Base-by-base conservation (phyloP, 2,797 vertebrate species). In the Tragopan temminckii region DNA sequence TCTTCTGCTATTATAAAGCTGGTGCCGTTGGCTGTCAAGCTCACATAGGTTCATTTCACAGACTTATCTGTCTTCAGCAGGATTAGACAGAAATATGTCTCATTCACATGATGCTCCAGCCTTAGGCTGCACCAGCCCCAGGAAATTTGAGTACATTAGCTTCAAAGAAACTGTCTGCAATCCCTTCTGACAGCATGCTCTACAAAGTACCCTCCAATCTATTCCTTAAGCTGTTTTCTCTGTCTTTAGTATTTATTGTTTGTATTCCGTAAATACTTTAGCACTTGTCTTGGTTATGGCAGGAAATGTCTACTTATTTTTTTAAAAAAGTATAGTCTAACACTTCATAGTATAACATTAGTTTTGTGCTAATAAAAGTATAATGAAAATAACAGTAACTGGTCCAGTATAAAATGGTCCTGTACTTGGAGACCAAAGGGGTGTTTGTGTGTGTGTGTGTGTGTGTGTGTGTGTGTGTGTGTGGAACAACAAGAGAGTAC, bases 31-130 rank as follows among this genome's bases (percentile, higher is more conserved):
- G 93, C 96, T 97, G 97, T 94, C 97, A 93, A 76, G 72, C 78
- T 79, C 66, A 52, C 92, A 78, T 66, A 52, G 80, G 85, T 97
- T 97, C 97, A 91, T 55, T 66, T 97, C 97, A 93, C 94, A 97
- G 91, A 96, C 78, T 97, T 97, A 97, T 95, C 96, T 97, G 90
- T 96, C 95, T 97, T 88, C 85, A 12, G 85, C 95, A 95, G 96
- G 88, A 96, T 97, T 93, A 97, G 93, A 96, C 83, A 96, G 95
- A 95, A 97, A 93, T 94, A 85, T 88, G 94, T 97, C 94, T 97
- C 80, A 68, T 97, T 97, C 97, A 78, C 85, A 88, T 24, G 83
- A 72, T 89, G 87, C 63, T 97, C 23, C 87, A 83, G 85, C 90
- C 93, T 78, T 94, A 94, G 96, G 94, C 69, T 53, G 95, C 88